A percentile compares a stretch with the other conserved stretches of the same genome.
Conservation (phyloP, 2,888 invertebrate species). For the Automeris io region DNA sequence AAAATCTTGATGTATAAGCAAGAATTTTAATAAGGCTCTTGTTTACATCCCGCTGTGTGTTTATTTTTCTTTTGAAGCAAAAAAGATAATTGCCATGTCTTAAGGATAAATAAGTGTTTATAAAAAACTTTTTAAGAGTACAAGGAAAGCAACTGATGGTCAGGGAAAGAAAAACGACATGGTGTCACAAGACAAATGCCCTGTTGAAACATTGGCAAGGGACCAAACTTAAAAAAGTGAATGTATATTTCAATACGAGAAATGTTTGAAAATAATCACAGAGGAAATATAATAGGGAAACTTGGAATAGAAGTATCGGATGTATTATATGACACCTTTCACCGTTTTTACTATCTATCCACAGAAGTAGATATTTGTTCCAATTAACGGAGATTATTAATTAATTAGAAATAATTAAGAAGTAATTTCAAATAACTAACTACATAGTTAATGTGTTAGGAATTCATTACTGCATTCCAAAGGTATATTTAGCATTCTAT, state of each 20-base stretch:
- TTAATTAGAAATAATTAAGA: too few relatives aligned
- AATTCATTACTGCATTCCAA: too few relatives aligned
- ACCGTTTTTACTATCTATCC: too few relatives aligned
- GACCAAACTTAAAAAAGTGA: neutral
- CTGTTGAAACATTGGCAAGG: conserved; percentile 4
- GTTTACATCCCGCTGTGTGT: neutral
- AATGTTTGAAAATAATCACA: neutral
- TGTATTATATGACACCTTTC: too few relatives aligned
- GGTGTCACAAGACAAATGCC: neutral
- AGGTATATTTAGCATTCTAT: too few relatives aligned
- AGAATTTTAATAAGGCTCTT: neutral
- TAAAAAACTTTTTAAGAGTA: neutral
- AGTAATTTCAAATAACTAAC: too few relatives aligned
- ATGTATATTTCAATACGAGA: neutral
- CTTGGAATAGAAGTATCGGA: neutral
- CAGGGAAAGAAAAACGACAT: neutral
- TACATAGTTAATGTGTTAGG: too few relatives aligned
- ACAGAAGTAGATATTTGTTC: too few relatives aligned
- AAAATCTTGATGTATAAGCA: neutral
- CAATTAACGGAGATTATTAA: too few relatives aligned
- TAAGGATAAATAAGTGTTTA: neutral
- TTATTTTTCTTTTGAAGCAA: neutral
- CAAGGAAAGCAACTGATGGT: neutral
- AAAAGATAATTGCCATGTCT: neutral
- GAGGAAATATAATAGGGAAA: neutral